Base-by-base conservation (phyloP, 1,140 invertebrate species). In the Condylostylus longicornis region DNA sequence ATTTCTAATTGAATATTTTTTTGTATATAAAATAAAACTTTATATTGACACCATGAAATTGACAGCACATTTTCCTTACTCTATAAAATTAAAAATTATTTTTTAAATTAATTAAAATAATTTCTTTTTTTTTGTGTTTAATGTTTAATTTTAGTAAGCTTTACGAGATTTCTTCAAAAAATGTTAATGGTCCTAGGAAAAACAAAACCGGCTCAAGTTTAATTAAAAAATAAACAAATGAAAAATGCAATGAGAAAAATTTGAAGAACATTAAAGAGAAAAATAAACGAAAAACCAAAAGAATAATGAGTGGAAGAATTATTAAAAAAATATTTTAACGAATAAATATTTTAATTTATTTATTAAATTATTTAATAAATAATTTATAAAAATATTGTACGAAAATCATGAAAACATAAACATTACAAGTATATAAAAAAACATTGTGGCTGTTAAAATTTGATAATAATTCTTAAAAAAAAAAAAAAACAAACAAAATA, bases 131-230 rank as follows among this genome's bases (percentile, higher is more conserved):
- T 13, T 19, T 9, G 12, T 44, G 25, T n/a, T 34, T 25, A 37
- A 44, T 40, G 17, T 43, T 31, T 18, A 22, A 31, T 71, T 70
- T 14, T 65, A 74, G 71, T 70, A 63, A 69, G 48, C 44, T 42
- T 62, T 23, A 79, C 75, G 9, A 65, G 64, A 43, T 64, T 69
- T 45, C 58, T 79, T 42, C 75, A 79, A 50, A 75, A 75, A 48
- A 52, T 75, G 46, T 66, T 79, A 50, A 54, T 77, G 55, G 75
- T 77, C 37, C 68, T 77, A 45, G 75, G 75, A 31, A 76, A 74
- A 54, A 54, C 71, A 38, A 76, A 75, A 64, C 64, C 71, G 50
- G 68, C 72, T 57, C 68, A 74, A 61, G 67, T 77, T 49, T 75
- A 70, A 71, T 60, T 46, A 42, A 45, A 49, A 42, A 23, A 34